Conservation (phyloP, 2,797 vertebrate species). For the Trachurus trachurus region DNA sequence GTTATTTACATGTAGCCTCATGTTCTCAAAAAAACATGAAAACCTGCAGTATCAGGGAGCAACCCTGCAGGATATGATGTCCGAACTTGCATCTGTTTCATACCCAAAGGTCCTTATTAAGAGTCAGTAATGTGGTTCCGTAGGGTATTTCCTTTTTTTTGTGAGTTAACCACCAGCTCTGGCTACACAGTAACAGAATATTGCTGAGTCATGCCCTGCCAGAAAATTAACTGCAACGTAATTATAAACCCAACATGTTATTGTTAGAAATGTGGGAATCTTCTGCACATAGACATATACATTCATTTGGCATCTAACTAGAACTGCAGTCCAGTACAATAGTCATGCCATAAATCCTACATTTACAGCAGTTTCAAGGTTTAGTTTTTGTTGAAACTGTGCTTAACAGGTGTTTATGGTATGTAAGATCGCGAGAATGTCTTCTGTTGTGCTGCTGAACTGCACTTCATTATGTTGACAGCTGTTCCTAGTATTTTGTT, state of each 20-base stretch:
- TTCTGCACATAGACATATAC: neutral
- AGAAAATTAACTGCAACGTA: neutral
- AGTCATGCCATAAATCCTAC: neutral
- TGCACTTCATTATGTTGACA: neutral
- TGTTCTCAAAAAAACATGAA: neutral
- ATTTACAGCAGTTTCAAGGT: neutral
- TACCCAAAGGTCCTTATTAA: constrained; percentile 26
- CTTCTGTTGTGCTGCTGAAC: neutral
- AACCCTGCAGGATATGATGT: constrained; percentile 19
- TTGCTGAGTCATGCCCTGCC: constrained; percentile 13
- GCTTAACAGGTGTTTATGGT: neutral
- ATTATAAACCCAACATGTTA: neutral
- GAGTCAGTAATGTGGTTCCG: neutral
- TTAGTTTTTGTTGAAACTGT: neutral
- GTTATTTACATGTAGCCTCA: constrained; percentile 10
- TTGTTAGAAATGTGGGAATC: neutral
- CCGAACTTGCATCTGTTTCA: constrained; percentile 25
- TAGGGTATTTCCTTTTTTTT: constrained; percentile 8
- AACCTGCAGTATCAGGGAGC: constrained; percentile 4
- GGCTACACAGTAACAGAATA: neutral
- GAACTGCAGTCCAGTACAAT: neutral
- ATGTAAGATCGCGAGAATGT: neutral
- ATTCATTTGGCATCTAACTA: too few relatives aligned
- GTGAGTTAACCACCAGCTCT: neutral
- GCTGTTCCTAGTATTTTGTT: neutral